Base-by-base conservation (phyloP, 2,113 vertebrate species). In the Dunckerocampus dactyliophorus region DNA sequence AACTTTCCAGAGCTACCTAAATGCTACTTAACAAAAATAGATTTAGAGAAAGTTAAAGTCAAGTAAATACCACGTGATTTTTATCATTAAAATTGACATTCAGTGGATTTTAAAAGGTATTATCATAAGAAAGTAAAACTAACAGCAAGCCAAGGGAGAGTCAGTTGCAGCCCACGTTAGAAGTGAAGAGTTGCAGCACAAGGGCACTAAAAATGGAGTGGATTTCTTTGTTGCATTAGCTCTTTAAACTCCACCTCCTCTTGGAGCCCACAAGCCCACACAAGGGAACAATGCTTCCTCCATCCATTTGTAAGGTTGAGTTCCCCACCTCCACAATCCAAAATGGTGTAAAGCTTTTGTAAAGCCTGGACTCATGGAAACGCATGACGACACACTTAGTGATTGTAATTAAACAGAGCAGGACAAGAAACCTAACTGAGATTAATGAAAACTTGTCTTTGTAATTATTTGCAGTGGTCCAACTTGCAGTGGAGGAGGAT, bases 161-260 rank as follows among this genome's bases (percentile, higher is more conserved):
- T 61, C 60, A 48, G 55, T 14, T 0, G 5, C 61, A 47, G 20
- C 68, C 60, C 45, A 63, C 64, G 13, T 39, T 21, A 24, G 54
- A 31, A 53, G 58, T 58, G 39, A 43, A 59, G 22, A 22, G 47
- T 19, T 10, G 16, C 12, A 15, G 11, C 15, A 52, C 50, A 64
- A 59, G 16, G 37, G 24, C 57, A 47, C 28, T 48, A 56, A 69
- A 67, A 17, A 71, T 19, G 16, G 9, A 47, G 24, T 48, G 24
- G 54, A 19, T 20, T 51, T 56, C 28, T 48, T 21, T 31, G 22
- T n/a, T 5, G 20, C 17, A 65, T 48, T 59, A 60, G 28, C 63
- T 73, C 51, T 71, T 64, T 67, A 66, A 67, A 81, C 67, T 48
- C 62, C 60, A 37, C 62, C 17, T 58, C 47, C 43, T 74, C 60